Evolutionary conservation across 2,113 vertebrate genomes (phyloP).

Genomic region (Mystacornis crossleyi): DNA sequence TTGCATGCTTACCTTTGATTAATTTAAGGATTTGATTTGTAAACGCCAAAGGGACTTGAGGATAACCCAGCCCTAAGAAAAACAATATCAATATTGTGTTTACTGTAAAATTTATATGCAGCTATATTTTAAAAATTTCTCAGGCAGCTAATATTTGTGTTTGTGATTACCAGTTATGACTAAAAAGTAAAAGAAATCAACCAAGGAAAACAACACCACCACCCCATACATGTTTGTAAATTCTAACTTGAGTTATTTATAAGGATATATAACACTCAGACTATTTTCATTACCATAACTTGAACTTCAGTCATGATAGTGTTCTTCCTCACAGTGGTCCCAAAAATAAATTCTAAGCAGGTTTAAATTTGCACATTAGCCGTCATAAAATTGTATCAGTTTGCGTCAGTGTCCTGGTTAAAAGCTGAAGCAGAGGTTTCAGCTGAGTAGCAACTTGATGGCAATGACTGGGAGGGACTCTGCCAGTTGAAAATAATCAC

Average conservation of each 20-base stretch:
- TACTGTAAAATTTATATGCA: background rate
- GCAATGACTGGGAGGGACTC: background rate
- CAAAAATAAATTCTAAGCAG: background rate
- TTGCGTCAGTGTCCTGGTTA: background rate
- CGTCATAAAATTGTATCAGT: background rate
- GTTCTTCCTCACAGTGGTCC: background rate
- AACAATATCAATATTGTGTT: background rate
- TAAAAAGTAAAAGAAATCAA: background rate
- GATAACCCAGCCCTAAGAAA: background rate
- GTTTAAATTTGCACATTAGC: background rate
- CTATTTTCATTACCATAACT: background rate
- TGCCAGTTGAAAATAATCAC: background rate
- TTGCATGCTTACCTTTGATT: background rate
- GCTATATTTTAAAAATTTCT: background rate
- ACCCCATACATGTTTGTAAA: background rate
- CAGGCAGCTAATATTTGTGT: background rate
- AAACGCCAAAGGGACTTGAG: background rate
- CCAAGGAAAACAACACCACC: background rate
- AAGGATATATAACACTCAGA: background rate
- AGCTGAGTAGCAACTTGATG: background rate
- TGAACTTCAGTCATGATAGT: background rate
- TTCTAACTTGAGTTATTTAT: slow-evolving; percentile 26
- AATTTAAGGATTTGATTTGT: background rate
- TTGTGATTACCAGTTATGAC: background rate
- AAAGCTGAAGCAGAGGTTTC: background rate